Percentiles rank a stretch among this genome's conserved stretches.
phyloP scores from a whole-genome alignment of 2,113 vertebrate species.

The Hystrix brachyura region DNA sequence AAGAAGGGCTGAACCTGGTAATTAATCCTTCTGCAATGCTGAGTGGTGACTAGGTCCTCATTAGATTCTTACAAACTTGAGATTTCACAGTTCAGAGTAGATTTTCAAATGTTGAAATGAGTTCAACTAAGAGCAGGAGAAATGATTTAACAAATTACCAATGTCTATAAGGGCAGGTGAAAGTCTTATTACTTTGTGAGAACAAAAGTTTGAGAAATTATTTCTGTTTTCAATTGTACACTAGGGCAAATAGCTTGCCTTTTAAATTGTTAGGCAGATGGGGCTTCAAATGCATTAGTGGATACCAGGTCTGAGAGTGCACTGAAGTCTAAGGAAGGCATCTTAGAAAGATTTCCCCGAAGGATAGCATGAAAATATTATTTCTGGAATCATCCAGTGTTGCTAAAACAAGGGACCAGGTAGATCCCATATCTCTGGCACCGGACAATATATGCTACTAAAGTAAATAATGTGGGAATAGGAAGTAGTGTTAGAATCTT shows the following conservation, averaged over 20 bases:
- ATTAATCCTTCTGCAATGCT: conserved; percentile 63
- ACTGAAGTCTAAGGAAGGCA: neutral
- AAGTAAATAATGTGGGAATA: neutral
- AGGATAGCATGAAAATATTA: neutral
- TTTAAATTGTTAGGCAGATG: neutral
- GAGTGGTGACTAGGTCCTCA: neutral
- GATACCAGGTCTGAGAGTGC: neutral
- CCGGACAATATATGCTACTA: neutral
- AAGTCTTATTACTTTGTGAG: neutral
- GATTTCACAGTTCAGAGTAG: neutral
- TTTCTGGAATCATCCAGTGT: neutral
- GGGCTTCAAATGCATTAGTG: neutral
- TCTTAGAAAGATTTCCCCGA: neutral
- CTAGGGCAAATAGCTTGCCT: neutral
- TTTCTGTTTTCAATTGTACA: conserved; percentile 17
- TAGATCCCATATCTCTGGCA: neutral
- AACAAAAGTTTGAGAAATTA: neutral
- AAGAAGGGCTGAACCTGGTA: conserved; percentile 35
- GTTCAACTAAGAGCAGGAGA: conserved; percentile 12
- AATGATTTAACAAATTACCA: neutral
- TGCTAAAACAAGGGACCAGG: neutral
- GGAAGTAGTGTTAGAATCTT: neutral
- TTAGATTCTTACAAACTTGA: conserved; percentile 46
- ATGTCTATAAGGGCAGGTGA: neutral
- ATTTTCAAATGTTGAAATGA: conserved; percentile 55